These are phyloP conservation scores for Amphibalanus amphitrite DNA, from an alignment of 1,140 invertebrate species.

Conservation along the genomic window DNA sequence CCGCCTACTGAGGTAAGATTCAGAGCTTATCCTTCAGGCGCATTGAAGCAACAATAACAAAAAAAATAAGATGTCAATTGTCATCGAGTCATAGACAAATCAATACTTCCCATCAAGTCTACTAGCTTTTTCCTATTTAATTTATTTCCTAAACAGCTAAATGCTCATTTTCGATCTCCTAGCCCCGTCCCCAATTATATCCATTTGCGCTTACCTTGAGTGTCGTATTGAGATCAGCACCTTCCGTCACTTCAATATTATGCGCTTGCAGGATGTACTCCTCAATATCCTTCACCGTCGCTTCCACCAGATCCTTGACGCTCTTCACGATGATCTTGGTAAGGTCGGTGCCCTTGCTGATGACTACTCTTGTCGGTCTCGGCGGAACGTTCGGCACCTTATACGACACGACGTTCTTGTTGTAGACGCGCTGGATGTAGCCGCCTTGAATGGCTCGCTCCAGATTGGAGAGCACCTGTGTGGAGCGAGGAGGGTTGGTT, in stretches of 20 bases:
- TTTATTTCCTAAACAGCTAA: too few relatives aligned
- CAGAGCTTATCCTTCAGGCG: too few relatives aligned
- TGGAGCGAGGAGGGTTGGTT: too few relatives aligned
- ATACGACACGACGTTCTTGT: conserved; percentile 66
- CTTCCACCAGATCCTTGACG: conserved; percentile 60
- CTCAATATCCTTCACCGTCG: conserved; percentile 60
- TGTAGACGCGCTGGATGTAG: conserved; percentile 41
- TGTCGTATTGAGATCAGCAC: conserved; percentile 27
- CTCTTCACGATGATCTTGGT: conserved; percentile 56
- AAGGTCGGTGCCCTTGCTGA: conserved; percentile 52
- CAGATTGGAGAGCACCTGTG: not conserved
- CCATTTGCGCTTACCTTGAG: conserved; percentile 33
- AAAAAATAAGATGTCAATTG: too few relatives aligned
- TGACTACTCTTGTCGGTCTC: conserved; percentile 40
- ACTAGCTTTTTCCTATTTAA: too few relatives aligned
- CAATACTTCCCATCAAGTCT: too few relatives aligned
- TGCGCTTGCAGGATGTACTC: conserved; percentile 62
- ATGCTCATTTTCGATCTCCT: too few relatives aligned
- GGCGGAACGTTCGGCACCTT: conserved; percentile 54
- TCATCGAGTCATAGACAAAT: too few relatives aligned
- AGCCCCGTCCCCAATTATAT: too few relatives aligned
- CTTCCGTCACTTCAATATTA: conserved; percentile 39
- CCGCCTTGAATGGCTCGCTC: conserved; percentile 8
- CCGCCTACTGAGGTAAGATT: too few relatives aligned
- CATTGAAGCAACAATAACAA: too few relatives aligned